Evolutionary conservation across 2,113 vertebrate species (phyloP), one percentile per base, ranked within the genome.

Genomic region (Siniperca chuatsi): DNA sequence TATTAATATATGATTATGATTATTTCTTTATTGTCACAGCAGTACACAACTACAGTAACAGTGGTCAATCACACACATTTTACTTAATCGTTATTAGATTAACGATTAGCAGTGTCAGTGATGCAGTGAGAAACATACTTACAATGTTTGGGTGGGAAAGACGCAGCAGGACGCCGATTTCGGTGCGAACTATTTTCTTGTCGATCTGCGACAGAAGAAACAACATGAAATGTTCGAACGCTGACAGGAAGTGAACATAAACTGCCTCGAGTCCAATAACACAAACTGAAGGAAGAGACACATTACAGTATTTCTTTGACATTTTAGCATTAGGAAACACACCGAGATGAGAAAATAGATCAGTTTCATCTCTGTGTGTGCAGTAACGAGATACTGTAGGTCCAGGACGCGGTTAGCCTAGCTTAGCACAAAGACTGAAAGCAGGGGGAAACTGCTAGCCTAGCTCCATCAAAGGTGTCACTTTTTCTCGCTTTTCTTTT

Each of bases 61-160:
- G 48, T 6, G 15, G 48, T 18, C 9, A 29, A 23, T 64, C 23
- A 15, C 37, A 7, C 12, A 4, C 0, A 18, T 29, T 46, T 50
- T 4, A 20, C n/a, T 29, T 1, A 44, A 44, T 44, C 21, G n/a
- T 23, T 20, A 62, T 35, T 37, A 62, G 8, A 44, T 12, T 1
- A 44, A 37, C 5, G 35, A 6, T 37, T 6, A 44, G 42, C 42
- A 42, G 42, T 0, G 16, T 48, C 15, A 16, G 4, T 5, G 18
- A 46, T 13, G 13, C 4, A 15, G 9, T 12, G 33, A 71, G 60
- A 50, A 23, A 16, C 18, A 70, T 25, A 90, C 97, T 97, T 87
- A 98, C 97, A 0, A 98, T 97, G 82, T 97, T 97, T 15, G 97
- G 97, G 84, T 98, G 97, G 0, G 97, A 97, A 3, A 98, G 96